Evolutionary conservation across 2,888 invertebrate genomes (phyloP).

Genomic region (Nudaria mundana): DNA sequence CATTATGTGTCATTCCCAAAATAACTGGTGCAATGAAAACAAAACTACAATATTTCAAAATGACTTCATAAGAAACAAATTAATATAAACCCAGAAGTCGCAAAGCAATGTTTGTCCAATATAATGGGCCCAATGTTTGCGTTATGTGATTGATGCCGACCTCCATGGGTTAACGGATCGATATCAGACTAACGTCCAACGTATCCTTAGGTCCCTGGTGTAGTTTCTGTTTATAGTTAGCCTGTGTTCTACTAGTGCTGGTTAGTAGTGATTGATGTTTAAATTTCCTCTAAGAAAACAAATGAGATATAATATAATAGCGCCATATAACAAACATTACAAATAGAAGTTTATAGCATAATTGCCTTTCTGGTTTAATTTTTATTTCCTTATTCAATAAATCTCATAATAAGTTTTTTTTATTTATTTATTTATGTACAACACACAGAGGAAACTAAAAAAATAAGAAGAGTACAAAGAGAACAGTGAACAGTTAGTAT

Average conservation of each 20-base stretch:
- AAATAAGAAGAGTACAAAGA: too few relatives aligned
- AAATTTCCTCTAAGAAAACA: background rate
- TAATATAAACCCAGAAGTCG: constrained; percentile 49
- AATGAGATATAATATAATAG: too few relatives aligned
- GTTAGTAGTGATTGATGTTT: constrained; percentile 32
- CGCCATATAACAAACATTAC: too few relatives aligned
- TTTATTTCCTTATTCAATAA: too few relatives aligned
- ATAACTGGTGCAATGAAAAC: constrained; percentile 20
- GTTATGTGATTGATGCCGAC: constrained; percentile 63
- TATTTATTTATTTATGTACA: too few relatives aligned
- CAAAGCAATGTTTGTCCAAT: constrained; percentile 54
- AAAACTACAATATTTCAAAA: constrained; percentile 31
- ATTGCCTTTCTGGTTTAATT: too few relatives aligned
- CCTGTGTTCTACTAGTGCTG: constrained; percentile 13
- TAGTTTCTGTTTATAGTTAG: constrained; percentile 32
- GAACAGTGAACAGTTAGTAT: too few relatives aligned
- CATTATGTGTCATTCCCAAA: constrained; percentile 3
- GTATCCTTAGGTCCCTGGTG: constrained; percentile 30
- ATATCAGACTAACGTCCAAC: constrained; percentile 43
- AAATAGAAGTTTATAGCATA: too few relatives aligned
- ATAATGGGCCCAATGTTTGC: constrained; percentile 69
- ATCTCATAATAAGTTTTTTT: too few relatives aligned
- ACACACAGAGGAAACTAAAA: too few relatives aligned
- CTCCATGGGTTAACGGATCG: constrained; percentile 57
- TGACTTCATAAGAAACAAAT: constrained; percentile 52